Evolutionary conservation across 2,113 vertebrate species (phyloP).

Genomic region (Petromus typicus): DNA sequence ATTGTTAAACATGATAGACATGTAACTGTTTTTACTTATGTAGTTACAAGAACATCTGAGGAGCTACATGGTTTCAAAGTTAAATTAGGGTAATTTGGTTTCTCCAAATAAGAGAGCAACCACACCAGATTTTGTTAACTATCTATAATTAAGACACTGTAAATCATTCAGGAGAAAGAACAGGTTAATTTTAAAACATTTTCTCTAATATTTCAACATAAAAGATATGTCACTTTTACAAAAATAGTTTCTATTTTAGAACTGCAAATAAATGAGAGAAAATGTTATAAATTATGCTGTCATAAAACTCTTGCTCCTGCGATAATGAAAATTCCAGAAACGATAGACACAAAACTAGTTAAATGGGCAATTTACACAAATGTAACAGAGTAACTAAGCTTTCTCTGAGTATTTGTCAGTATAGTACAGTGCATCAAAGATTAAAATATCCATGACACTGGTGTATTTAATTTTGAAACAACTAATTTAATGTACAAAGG

Average conservation of each 20-base stretch:
- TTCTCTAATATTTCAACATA: constrained; percentile 59
- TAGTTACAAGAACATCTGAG: constrained; percentile 32
- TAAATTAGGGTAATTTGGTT: constrained; percentile 35
- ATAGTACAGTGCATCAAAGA: not conserved
- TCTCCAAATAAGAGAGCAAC: constrained; percentile 29
- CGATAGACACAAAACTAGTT: constrained; percentile 10
- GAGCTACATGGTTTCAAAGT: constrained; percentile 10
- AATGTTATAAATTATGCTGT: constrained; percentile 62
- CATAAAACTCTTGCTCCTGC: constrained; percentile 58
- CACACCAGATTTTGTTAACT: constrained; percentile 51
- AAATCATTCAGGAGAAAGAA: constrained; percentile 59
- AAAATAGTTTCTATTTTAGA: constrained; percentile 66
- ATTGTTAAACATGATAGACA: constrained; percentile 58
- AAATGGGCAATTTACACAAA: constrained; percentile 45
- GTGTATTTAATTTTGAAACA: constrained; percentile 41
- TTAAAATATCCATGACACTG: constrained; percentile 3
- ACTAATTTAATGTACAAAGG: constrained; percentile 50
- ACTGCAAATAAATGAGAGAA: constrained; percentile 51
- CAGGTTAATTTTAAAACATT: constrained; percentile 48
- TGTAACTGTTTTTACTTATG: constrained; percentile 22
- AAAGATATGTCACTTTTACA: constrained; percentile 44
- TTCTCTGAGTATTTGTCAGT: not conserved
- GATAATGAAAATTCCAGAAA: constrained; percentile 68
- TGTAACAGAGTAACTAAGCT: not conserved
- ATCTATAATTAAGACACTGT: constrained; percentile 20